Evolutionary conservation across 2,113 vertebrate genomes (phyloP), one percentile per base, ranked within the genome.

Genomic region (Mormyrus lacerda): DNA sequence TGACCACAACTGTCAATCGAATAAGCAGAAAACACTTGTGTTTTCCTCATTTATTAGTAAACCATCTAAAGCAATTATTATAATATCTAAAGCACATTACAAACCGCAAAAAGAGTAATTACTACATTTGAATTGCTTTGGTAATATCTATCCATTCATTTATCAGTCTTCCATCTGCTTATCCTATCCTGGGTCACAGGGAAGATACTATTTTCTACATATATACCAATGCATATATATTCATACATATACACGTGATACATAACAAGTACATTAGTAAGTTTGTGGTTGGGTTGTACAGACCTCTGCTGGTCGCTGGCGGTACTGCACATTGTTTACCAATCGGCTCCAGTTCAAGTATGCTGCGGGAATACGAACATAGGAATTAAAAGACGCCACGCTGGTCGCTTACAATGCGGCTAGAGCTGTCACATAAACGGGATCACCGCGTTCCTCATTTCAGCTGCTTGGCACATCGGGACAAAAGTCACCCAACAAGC

Each of bases 281-380:
- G 31, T 42, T 35, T n/a, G 15, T 19, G 73, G 73, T 39, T 19
- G 35, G 35, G 73, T 79, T 79, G 5, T 79, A 82, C 47, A 7
- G 90, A 53, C 90, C 61, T 89, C 92, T 92, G 65, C 42, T 39
- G 91, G 31, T 1, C 11, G 88, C 3, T 31, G 35, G 2, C 27
- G 24, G 86, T 89, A 91, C 87, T 91, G 42, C 92, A 93, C 0
- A 17, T 91, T 93, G 92, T 93, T 92, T 92, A 91, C 89, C 50
- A 90, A 3, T 9, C 4, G n/a, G 19, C 13, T 17, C 31, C 42
- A 4, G 8, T 55, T 85, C 47, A 76, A 86, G 21, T 85, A 88
- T 9, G 44, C n/a, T 39, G 31, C 69, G 61, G 27, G 51, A 55
- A 90, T 88, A 42, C 51, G 76, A 87, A 82, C 31, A 84, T 39